Percentiles rank a stretch among this genome's conserved stretches.
Evolutionary conservation across 2,888 invertebrate genomes (phyloP).

Genomic region (Stramonita haemastoma): DNA sequence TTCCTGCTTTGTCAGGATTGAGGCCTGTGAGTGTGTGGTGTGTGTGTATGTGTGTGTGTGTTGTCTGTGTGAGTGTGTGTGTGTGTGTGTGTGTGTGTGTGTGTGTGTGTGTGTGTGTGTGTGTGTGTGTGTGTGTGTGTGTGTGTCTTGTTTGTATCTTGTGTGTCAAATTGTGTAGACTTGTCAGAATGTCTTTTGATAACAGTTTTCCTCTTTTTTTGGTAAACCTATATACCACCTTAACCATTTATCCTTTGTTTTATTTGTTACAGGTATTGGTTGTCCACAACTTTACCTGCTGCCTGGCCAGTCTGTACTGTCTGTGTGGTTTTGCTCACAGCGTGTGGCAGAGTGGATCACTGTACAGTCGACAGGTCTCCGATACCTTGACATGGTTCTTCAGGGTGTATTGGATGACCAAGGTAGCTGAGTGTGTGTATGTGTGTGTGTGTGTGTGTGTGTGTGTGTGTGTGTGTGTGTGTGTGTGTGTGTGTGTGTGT

Average conservation of each 20-base stretch:
- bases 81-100: too few relatives aligned
- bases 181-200: too few relatives aligned
- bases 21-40: constrained; percentile 57
- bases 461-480: neutral
- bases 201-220: too few relatives aligned
- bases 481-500: neutral
- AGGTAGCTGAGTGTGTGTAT: constrained; percentile 47
- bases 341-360: constrained; percentile 58
- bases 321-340: constrained; percentile 62
- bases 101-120: neutral
- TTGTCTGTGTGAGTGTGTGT: too few relatives aligned
- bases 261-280: constrained; percentile 66
- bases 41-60: too few relatives aligned
- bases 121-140: neutral
- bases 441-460: neutral
- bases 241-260: neutral
- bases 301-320: constrained; percentile 64
- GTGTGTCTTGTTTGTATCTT: too few relatives aligned
- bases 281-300: constrained; percentile 72
- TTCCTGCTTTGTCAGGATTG: constrained; percentile 59
- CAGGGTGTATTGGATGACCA: constrained; percentile 71
- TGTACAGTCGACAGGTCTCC: constrained; percentile 59
- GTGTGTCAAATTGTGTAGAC: too few relatives aligned
- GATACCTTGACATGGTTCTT: constrained; percentile 60
- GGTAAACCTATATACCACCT: too few relatives aligned